phyloP scores from a whole-genome alignment of 2,113 vertebrate genomes.

The Antechinus stuartii region DNA sequence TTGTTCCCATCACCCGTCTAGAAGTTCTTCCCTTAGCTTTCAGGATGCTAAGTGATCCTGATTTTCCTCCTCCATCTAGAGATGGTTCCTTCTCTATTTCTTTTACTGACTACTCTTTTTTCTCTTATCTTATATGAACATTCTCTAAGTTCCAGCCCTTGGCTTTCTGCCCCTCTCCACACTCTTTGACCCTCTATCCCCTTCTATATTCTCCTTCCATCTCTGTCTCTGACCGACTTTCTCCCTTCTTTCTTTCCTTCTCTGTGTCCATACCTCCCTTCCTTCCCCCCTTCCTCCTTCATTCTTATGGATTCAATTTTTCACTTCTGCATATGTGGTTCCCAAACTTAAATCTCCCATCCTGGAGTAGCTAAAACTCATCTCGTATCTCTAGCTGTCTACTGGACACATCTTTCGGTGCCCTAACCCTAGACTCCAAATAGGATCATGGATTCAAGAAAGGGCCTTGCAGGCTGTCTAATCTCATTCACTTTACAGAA shows the following conservation, averaged over 20 bases:
- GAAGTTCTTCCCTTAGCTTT: neutral
- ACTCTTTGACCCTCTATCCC: neutral
- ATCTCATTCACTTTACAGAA: neutral
- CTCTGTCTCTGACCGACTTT: no score
- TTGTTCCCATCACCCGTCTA: neutral
- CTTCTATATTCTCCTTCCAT: no score
- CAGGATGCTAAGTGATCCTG: conserved; percentile 4
- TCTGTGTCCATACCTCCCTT: neutral
- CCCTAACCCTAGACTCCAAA: neutral
- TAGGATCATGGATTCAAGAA: neutral
- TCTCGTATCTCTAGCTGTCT: neutral
- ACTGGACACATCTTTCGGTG: neutral
- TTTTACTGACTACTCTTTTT: neutral
- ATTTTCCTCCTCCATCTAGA: neutral
- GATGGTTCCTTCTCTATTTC: neutral
- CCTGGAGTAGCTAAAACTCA: neutral
- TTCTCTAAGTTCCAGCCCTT: neutral
- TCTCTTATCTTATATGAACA: neutral
- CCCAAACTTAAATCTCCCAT: neutral
- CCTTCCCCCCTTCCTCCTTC: neutral
- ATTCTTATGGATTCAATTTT: neutral
- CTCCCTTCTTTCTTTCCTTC: no score
- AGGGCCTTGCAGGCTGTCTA: neutral
- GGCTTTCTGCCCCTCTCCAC: neutral
- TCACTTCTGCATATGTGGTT: neutral